Evolutionary conservation across 2,888 invertebrate genomes (phyloP).

Genomic region (Antheraea assamensis): DNA sequence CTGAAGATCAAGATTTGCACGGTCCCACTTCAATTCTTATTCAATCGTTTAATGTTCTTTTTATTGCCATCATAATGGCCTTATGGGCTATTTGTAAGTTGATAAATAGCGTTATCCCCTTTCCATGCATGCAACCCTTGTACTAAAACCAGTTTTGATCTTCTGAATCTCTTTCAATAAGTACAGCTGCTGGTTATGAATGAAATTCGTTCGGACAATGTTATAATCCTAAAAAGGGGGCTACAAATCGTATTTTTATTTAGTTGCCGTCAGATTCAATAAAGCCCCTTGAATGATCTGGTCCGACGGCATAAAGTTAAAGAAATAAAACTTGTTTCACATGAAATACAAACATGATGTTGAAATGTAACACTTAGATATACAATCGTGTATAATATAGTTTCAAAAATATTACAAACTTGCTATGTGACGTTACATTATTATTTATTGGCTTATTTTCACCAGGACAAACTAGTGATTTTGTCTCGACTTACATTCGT

Average conservation of each 20-base stretch:
- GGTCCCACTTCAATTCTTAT: slow-evolving; percentile 2
- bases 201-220: neutral
- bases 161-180: neutral
- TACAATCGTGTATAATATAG: too few relatives aligned
- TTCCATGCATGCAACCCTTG: slow-evolving; percentile 24
- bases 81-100: slow-evolving; percentile 23
- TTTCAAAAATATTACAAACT: too few relatives aligned
- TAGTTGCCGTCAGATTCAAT: neutral
- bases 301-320: neutral
- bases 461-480: too few relatives aligned
- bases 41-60: slow-evolving; percentile 23
- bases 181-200: neutral
- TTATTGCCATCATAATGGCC: slow-evolving; percentile 30
- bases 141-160: neutral
- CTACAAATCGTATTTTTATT: neutral
- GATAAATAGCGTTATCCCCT: slow-evolving; percentile 24
- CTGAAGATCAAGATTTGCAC: neutral
- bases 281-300: neutral
- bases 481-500: too few relatives aligned
- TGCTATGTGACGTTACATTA: too few relatives aligned
- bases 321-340: neutral
- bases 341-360: too few relatives aligned
- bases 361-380: too few relatives aligned
- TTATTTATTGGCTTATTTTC: too few relatives aligned
- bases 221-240: neutral